Evolutionary conservation across 2,797 vertebrate genomes (phyloP).

Genomic region (Alfaro cultratus): DNA sequence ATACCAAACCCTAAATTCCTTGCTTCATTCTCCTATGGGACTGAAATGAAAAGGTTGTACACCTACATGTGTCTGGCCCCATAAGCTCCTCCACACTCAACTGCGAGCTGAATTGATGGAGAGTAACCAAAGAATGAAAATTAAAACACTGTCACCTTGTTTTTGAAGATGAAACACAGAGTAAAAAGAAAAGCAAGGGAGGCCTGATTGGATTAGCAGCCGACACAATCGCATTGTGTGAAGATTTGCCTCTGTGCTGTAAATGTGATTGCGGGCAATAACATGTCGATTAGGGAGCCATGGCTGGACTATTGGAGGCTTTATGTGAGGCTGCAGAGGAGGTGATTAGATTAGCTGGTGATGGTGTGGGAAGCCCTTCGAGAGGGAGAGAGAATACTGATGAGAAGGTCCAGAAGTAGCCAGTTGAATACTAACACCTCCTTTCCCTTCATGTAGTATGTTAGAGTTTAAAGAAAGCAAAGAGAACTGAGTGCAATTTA

Average conservation of each 20-base stretch:
- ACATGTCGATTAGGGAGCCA: slow-evolving; percentile 90
- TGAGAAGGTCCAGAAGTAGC: slow-evolving; percentile 52
- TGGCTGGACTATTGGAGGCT: slow-evolving; percentile 89
- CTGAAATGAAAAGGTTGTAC: slow-evolving; percentile 70
- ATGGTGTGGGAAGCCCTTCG: slow-evolving; percentile 72
- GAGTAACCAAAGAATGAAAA: slow-evolving; percentile 72
- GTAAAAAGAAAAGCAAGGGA: slow-evolving; percentile 82
- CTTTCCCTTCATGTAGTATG: slow-evolving; percentile 22
- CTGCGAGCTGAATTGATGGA: slow-evolving; percentile 64
- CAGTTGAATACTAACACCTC: slow-evolving; percentile 44
- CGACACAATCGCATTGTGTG: slow-evolving; percentile 91
- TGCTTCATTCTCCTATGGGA: slow-evolving; percentile 69
- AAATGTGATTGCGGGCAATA: slow-evolving; percentile 98
- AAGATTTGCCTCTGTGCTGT: slow-evolving; percentile 93
- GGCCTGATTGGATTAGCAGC: slow-evolving; percentile 90
- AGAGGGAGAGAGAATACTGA: slow-evolving; percentile 70
- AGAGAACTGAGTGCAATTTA: not conserved
- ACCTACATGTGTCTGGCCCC: slow-evolving; percentile 76
- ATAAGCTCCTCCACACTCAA: slow-evolving; percentile 69
- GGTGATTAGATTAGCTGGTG: slow-evolving; percentile 86
- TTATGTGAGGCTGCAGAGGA: slow-evolving; percentile 91
- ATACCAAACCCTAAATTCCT: slow-evolving; percentile 62
- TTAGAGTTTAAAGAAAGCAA: slow-evolving; percentile 17
- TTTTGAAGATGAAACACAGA: slow-evolving; percentile 85
- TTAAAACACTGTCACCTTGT: slow-evolving; percentile 86